Evolutionary conservation across 1,140 invertebrate species (phyloP).

Genomic region (Triops cancriformis): DNA sequence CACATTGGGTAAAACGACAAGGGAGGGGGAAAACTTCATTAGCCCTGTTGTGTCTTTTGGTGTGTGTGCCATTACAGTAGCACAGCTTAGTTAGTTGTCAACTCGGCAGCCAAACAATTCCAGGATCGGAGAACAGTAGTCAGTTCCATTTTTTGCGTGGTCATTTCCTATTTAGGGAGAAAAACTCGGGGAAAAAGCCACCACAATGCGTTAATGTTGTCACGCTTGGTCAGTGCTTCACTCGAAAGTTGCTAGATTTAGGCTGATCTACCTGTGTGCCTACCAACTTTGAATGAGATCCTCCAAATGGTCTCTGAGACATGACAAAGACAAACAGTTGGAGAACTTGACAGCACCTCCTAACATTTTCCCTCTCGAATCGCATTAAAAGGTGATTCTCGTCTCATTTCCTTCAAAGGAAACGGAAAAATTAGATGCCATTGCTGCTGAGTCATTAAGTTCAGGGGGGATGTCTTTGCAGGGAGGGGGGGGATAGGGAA

Average conservation of each 20-base stretch:
- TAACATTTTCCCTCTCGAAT: neutral
- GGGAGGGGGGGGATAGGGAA: neutral
- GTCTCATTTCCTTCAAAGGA: slow-evolving; percentile 10
- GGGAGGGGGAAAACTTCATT: neutral
- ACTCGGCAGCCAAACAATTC: neutral
- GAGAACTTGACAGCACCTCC: neutral
- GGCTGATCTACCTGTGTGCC: neutral
- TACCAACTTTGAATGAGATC: neutral
- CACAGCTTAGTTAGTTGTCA: neutral
- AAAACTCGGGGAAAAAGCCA: neutral
- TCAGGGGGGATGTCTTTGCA: neutral
- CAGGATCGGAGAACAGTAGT: neutral
- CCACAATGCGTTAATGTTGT: neutral
- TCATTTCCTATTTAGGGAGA: neutral
- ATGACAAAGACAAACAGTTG: slow-evolving; percentile 10
- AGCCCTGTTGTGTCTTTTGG: neutral
- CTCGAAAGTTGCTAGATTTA: neutral
- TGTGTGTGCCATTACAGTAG: neutral
- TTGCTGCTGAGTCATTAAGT: slow-evolving; percentile 1
- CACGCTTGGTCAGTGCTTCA: neutral
- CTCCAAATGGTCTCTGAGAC: neutral
- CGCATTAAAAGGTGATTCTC: slow-evolving; percentile 2
- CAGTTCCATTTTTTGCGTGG: neutral
- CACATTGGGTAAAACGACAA: neutral
- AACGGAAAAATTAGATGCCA: slow-evolving; percentile 10